These are phyloP conservation scores for Sterrhoptilus dennistouni DNA, from an alignment of 2,113 vertebrate genomes.

Conservation along the genomic window DNA sequence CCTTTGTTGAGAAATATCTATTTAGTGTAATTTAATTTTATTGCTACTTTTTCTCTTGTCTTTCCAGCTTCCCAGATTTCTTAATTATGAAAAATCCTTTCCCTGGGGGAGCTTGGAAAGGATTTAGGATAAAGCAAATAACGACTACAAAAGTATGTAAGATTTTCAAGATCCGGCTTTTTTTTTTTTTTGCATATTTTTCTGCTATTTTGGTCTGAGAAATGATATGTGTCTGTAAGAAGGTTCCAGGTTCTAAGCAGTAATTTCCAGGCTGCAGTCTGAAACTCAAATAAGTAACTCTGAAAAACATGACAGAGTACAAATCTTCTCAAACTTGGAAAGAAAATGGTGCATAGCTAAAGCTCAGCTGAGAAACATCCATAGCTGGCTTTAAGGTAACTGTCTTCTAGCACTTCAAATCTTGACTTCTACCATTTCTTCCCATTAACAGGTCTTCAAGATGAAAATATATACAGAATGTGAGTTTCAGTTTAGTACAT, in stretches of 20 bases:
- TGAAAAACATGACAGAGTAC: not conserved
- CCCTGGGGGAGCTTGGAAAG: not conserved
- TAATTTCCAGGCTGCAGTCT: not conserved
- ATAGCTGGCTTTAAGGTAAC: not conserved
- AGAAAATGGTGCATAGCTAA: not conserved
- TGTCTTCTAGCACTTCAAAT: not conserved
- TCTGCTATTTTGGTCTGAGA: not conserved
- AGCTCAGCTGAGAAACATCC: not conserved
- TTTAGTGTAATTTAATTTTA: not conserved
- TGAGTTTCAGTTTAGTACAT: not conserved
- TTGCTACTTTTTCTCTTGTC: not conserved
- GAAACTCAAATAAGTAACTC: not conserved
- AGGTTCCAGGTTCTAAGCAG: not conserved
- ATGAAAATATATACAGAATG: not conserved
- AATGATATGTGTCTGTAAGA: not conserved
- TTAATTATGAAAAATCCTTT: not conserved
- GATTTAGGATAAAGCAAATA: not conserved
- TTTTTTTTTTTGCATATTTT: not conserved
- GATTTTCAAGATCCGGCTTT: not conserved
- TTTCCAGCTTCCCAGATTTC: not conserved
- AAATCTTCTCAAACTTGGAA: not conserved
- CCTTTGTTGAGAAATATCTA: not conserved
- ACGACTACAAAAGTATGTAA: not conserved
- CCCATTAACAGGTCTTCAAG: not conserved
- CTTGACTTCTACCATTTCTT: not conserved